Evolutionary conservation across 2,797 vertebrate species (phyloP).

Genomic region (Danio aesculapii): DNA sequence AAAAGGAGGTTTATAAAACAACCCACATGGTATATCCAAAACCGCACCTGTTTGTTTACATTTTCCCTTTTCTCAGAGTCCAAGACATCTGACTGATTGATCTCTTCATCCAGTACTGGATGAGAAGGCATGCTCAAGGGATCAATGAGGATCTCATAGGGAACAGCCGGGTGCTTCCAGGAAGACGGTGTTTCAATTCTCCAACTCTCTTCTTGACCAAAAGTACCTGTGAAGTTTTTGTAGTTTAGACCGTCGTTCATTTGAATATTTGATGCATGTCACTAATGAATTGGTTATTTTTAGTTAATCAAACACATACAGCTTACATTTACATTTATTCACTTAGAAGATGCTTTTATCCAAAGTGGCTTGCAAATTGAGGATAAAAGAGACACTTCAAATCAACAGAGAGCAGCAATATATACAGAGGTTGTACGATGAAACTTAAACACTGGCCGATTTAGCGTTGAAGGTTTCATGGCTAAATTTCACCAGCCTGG

Average conservation of each 20-base stretch:
- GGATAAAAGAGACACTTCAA: no score
- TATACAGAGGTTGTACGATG: no score
- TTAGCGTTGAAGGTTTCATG: no score
- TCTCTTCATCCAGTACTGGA: slow-evolving; percentile 58
- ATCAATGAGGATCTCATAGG: slow-evolving; percentile 77
- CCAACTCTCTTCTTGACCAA: slow-evolving; percentile 81
- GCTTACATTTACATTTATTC: no score
- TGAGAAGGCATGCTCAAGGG: slow-evolving; percentile 75
- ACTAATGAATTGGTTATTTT: neutral
- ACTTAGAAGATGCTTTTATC: no score
- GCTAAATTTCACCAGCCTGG: no score
- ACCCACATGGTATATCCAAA: neutral
- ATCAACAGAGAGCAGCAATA: no score
- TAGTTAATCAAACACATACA: neutral
- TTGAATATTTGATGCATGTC: neutral
- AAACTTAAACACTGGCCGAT: no score
- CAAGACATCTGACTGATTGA: slow-evolving; percentile 39
- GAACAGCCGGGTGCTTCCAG: slow-evolving; percentile 81
- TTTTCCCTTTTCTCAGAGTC: slow-evolving; percentile 36
- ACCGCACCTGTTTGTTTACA: slow-evolving; percentile 36
- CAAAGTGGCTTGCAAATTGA: no score
- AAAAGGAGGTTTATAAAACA: neutral
- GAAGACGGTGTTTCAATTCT: slow-evolving; percentile 76
- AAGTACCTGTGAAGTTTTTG: slow-evolving; percentile 73
- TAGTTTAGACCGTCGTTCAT: neutral